Base-by-base conservation (phyloP, 37 sponge, comb jelly and placozoan species). In the Diacarnus erythraeanus region DNA sequence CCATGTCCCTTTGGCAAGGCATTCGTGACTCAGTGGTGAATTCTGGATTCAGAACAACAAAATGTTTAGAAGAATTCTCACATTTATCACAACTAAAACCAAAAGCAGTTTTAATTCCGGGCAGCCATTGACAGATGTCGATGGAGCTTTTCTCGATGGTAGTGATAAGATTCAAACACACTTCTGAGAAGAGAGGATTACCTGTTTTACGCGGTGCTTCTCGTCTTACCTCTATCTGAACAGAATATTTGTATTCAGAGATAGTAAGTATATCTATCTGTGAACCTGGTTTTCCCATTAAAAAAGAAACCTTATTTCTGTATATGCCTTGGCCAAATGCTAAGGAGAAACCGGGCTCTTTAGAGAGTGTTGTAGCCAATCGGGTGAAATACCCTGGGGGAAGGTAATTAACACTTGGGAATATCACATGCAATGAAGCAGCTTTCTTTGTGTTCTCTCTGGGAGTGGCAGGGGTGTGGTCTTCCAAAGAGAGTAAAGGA, bases 341-440 rank as follows among this genome's bases (percentile, higher is more conserved):
- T 8, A 80, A 23, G 23, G 38, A 0, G 27, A 15, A 69, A 1
- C 33, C 34, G 3, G 1, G 1, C 9, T 57, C 26, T 18, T 41
- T 77, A 15, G 80, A 40, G 3, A 86, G 59, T 29, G 75, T 0
- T 37, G 75, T 60, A 21, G 72, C 86, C 5, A 86, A 44, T 26
- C 86, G 80, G 66, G 41, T 79, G 56, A 86, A 80, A 60, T 57
- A 86, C n/a, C 86, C 83, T 43, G 83, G 88, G 29, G 88, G 88
- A 4, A 88, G 78, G 33, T 65, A 65, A 63, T 75, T 77, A 0
- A n/a, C 27, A 3, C 57, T 64, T 18, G 33, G 73, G 64, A 88
- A 88, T 20, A 29, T 4, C 12, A 88, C 22, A 30, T 71, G 74
- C 26, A 88, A 44, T 31, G 88, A 61, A 70, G 88, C 77, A 22